Percentiles rank a stretch among this genome's conserved stretches.
phyloP scores from a whole-genome alignment of 2,113 vertebrate species.

The Ceyx margarethae region DNA sequence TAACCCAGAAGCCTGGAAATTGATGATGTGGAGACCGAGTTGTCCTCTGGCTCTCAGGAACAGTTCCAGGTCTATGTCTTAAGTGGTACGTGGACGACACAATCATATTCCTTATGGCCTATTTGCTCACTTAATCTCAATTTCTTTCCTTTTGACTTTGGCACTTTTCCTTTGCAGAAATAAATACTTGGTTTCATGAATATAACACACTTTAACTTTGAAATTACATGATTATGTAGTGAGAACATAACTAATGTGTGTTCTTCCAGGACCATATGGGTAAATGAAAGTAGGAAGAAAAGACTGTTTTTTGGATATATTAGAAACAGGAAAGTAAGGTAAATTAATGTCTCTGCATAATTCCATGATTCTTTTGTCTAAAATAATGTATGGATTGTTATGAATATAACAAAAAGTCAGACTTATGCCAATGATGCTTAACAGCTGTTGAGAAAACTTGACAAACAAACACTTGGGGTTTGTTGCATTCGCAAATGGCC shows the following conservation, averaged over 20 bases:
- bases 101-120: accelerated
- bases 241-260: background rate
- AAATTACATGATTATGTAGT: background rate
- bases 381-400: slow-evolving; percentile 15
- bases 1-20: background rate
- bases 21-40: too few species aligned
- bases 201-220: background rate
- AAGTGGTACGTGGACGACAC: accelerated
- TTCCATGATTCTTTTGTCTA: background rate
- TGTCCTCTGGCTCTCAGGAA: background rate
- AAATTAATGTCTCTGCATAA: background rate
- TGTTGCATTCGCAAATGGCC: background rate
- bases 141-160: background rate
- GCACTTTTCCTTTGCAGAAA: background rate
- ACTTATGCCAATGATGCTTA: background rate
- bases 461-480: background rate
- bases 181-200: accelerated
- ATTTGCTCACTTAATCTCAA: background rate
- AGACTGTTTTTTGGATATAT: background rate
- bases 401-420: slow-evolving; percentile 18
- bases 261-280: background rate
- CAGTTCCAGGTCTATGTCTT: background rate
- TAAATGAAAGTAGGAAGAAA: background rate
- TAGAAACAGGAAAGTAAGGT: background rate
- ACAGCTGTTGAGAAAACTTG: slow-evolving; percentile 27